These are phyloP conservation scores for Ostrea denselamellosa DNA, from an alignment of 1,140 invertebrate species.

Conservation along the genomic window DNA sequence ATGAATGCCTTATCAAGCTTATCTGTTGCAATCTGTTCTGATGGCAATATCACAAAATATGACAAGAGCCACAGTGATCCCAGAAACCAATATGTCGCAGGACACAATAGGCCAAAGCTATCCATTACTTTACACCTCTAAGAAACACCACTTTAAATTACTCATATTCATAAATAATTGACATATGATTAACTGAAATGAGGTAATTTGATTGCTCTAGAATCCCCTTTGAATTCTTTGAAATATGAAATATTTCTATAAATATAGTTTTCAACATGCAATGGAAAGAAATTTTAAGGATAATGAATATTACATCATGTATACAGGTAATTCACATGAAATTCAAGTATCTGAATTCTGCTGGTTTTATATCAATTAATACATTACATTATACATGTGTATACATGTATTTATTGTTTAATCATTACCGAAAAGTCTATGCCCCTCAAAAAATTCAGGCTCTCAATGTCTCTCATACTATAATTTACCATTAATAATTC, in stretches of 20 bases:
- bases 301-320: background rate
- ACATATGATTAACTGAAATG: background rate
- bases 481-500: background rate
- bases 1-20: background rate
- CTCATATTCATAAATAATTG: constrained; percentile 20
- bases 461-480: background rate
- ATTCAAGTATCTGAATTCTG: background rate
- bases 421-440: background rate
- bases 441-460: background rate
- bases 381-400: background rate
- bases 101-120: background rate
- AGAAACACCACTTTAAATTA: background rate
- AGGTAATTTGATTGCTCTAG: background rate
- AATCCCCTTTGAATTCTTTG: background rate
- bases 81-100: background rate
- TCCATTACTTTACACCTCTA: background rate
- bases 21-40: background rate
- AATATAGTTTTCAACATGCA: background rate
- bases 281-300: background rate
- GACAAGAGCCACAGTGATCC: background rate
- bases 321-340: background rate
- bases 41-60: constrained; percentile 25
- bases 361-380: background rate
- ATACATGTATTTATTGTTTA: background rate
- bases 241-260: background rate